phyloP scores from a whole-genome alignment of 2,797 vertebrate genomes.

The Toxotes lorentzi region DNA sequence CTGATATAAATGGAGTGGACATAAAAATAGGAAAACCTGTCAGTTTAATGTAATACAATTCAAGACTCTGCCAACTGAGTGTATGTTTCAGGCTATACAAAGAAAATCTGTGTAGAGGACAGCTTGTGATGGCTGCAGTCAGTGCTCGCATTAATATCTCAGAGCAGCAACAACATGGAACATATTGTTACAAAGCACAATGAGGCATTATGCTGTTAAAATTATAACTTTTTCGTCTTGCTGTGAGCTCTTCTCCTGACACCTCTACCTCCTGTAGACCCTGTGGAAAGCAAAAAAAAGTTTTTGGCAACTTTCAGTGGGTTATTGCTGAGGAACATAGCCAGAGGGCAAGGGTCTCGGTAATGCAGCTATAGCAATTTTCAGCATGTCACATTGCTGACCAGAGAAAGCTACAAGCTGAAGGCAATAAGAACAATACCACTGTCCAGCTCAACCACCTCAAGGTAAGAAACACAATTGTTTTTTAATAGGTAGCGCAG shows the following conservation, averaged over 20 bases:
- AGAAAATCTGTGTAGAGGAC: constrained; percentile 9
- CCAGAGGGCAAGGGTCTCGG: constrained; percentile 51
- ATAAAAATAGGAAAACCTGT: not conserved
- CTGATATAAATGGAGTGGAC: not conserved
- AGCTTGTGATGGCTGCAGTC: not conserved
- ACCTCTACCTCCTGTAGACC: constrained; percentile 19
- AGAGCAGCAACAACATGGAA: constrained; percentile 11
- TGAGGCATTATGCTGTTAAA: constrained; percentile 30
- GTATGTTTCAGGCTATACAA: not conserved
- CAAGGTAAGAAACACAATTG: constrained; percentile 60
- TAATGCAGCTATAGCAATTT: constrained; percentile 69
- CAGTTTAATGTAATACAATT: not conserved
- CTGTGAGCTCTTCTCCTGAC: constrained; percentile 17
- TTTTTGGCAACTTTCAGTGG: constrained; percentile 39
- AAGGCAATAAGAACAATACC: constrained; percentile 57
- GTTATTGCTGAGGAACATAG: constrained; percentile 55
- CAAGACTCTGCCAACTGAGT: not conserved
- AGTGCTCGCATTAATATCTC: constrained; percentile 1
- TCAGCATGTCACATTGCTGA: constrained; percentile 61
- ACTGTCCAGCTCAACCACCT: constrained; percentile 49
- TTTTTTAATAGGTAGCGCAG: constrained; percentile 59
- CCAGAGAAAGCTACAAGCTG: constrained; percentile 53
- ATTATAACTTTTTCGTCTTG: constrained; percentile 20
- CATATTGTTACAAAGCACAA: constrained; percentile 21
- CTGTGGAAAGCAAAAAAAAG: constrained; percentile 17